phyloP scores from a whole-genome alignment of 2,797 vertebrate genomes.

The Atherinosoma microstoma region DNA sequence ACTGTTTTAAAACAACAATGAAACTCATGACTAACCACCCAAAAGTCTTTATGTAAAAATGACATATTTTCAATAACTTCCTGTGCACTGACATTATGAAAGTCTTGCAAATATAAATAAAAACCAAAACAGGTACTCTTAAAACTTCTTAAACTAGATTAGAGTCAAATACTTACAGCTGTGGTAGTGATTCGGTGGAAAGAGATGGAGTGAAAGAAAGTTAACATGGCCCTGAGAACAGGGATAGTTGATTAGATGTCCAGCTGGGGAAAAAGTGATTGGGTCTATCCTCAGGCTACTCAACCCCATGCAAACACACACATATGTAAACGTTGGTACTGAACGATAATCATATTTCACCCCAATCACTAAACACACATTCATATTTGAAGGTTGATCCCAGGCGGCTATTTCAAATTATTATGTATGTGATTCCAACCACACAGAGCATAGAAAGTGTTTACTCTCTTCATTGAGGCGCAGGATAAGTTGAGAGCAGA shows the following conservation, averaged over 20 bases:
- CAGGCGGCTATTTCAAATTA: constrained; percentile 74
- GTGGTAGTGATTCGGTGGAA: background rate
- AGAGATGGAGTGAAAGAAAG: constrained; percentile 15
- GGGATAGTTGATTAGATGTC: constrained; percentile 33
- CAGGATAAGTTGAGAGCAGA: constrained; percentile 80
- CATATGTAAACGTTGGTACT: constrained; percentile 22
- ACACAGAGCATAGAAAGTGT: constrained; percentile 71
- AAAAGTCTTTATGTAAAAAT: constrained; percentile 4
- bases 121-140: constrained; percentile 28
- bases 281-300: constrained; percentile 58
- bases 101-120: constrained; percentile 25
- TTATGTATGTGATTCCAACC: constrained; percentile 76
- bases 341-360: constrained; percentile 65
- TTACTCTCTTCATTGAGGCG: constrained; percentile 81
- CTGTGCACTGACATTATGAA: background rate
- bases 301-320: constrained; percentile 23
- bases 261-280: constrained; percentile 44
- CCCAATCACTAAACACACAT: constrained; percentile 71
- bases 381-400: constrained; percentile 76
- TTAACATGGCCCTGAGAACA: constrained; percentile 20
- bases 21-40: background rate
- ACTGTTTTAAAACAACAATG: constrained; percentile 10
- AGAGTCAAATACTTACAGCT: constrained; percentile 31
- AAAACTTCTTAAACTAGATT: background rate
- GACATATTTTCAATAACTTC: constrained; percentile 1